These are phyloP conservation scores for Stenotaenia linearis DNA, from an alignment of 2,888 invertebrate species.

Conservation along the genomic window DNA sequence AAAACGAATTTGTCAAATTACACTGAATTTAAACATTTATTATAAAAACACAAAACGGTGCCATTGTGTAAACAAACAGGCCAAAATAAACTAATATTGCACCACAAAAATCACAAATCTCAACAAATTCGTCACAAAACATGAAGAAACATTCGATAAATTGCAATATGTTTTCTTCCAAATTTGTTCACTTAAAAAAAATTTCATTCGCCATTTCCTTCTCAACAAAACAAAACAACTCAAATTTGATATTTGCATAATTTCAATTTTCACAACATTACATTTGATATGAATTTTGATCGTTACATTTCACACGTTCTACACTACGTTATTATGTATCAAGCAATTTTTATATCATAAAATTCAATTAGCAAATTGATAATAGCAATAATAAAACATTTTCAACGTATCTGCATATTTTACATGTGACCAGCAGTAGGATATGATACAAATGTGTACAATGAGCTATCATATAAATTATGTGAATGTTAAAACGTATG, in stretches of 20 bases:
- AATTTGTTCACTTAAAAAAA: neutral
- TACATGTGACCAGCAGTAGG: neutral
- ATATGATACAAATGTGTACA: neutral
- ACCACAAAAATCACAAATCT: neutral
- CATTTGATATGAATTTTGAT: constrained; percentile 4
- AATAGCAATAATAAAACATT: neutral
- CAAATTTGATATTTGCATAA: neutral
- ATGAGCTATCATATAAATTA: neutral
- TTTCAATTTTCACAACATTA: neutral
- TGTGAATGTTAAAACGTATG: neutral
- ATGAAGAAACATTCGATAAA: neutral
- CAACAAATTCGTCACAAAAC: neutral
- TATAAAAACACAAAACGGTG: neutral
- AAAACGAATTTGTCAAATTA: neutral
- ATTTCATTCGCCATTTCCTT: neutral
- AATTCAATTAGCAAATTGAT: constrained; percentile 7
- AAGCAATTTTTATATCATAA: neutral
- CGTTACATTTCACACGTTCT: neutral
- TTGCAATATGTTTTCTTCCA: neutral
- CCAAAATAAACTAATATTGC: neutral
- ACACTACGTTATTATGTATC: neutral
- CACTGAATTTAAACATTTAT: neutral
- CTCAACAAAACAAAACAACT: neutral
- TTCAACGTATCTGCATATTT: neutral
- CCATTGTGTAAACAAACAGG: neutral